Evolutionary conservation across 37 sponge, comb jelly and placozoan species (phyloP).

Genomic region (Bolinopsis microptera): DNA sequence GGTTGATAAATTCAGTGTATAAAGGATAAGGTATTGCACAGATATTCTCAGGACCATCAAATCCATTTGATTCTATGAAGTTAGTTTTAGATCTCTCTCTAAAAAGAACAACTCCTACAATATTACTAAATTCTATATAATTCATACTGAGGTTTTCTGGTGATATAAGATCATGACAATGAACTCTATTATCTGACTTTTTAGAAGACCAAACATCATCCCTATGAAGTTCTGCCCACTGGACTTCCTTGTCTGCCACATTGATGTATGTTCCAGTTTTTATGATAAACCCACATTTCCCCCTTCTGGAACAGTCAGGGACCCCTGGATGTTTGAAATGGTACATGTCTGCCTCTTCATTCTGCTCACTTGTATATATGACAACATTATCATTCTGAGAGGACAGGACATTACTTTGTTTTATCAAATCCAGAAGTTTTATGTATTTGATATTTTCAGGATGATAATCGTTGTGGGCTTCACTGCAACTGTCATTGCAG

Average conservation of each 20-base stretch:
- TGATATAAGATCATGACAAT: not conserved
- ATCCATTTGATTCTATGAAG: no score
- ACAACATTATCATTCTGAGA: not conserved
- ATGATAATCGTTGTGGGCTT: no score
- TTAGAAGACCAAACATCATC: not conserved
- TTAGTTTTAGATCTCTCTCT: no score
- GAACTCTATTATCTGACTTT: not conserved
- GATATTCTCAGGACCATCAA: no score
- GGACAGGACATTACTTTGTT: not conserved
- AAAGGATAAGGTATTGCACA: no score
- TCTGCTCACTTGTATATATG: not conserved
- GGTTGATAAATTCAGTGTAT: no score
- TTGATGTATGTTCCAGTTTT: no score
- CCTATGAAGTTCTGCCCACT: not conserved
- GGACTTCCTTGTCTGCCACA: not conserved
- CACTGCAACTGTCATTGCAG: no score
- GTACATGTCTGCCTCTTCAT: not conserved
- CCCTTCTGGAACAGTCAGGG: not conserved
- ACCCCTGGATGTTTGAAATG: not conserved
- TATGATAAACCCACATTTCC: not conserved
- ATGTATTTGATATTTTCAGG: no score
- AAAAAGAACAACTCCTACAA: no score
- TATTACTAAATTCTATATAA: no score
- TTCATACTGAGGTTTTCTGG: no score
- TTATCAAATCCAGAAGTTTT: not conserved